These are phyloP conservation scores for Cichladusa arquata DNA, from an alignment of 2,113 vertebrate genomes.

Conservation along the genomic window DNA sequence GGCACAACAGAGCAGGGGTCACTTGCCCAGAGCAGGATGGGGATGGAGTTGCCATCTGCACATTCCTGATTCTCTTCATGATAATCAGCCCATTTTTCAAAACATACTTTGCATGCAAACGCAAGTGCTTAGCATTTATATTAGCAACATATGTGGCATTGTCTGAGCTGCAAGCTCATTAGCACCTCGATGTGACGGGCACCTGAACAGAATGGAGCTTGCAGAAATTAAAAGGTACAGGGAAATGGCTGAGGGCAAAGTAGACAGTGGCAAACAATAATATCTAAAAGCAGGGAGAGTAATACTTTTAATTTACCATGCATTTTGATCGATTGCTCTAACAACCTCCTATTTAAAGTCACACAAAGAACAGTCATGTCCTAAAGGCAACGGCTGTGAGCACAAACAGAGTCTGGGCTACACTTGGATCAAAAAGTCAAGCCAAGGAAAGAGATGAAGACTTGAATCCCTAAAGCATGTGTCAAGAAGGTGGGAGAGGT, in stretches of 20 bases:
- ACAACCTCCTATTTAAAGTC: neutral
- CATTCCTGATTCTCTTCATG: neutral
- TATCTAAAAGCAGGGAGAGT: neutral
- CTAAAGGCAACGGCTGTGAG: neutral
- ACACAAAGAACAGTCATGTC: neutral
- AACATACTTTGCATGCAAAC: neutral
- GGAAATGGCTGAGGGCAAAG: neutral
- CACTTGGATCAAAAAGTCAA: neutral
- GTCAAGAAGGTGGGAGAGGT: neutral
- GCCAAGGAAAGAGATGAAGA: neutral
- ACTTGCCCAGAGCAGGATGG: neutral
- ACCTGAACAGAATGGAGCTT: neutral
- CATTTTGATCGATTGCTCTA: neutral
- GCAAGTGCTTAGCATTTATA: neutral
- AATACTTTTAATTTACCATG: neutral
- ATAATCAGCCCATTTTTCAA: neutral
- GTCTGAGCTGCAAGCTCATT: neutral
- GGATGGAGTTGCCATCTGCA: constrained; percentile 20
- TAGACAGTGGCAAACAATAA: neutral
- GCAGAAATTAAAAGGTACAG: neutral
- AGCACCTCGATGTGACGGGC: neutral
- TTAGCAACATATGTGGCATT: constrained; percentile 11
- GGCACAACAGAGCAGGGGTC: neutral
- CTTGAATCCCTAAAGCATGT: neutral
- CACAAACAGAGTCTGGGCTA: neutral